A percentile compares a stretch with the other conserved stretches of the same genome.
Conservation (phyloP, 2,888 invertebrate species). For the Drosophila macrothrix region DNA sequence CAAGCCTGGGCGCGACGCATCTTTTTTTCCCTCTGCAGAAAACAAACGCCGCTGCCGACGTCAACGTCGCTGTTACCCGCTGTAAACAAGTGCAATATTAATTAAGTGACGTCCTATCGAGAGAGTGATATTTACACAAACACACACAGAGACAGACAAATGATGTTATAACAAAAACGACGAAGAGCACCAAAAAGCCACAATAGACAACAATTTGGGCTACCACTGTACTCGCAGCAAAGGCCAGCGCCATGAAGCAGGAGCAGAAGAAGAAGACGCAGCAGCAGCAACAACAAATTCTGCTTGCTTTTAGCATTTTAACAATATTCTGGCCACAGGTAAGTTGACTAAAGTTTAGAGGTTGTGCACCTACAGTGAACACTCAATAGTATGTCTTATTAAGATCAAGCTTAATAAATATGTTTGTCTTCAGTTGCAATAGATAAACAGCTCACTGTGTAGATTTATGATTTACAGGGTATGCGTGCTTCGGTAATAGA, state of each 20-base stretch:
- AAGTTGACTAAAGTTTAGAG: constrained; percentile 16
- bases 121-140: constrained; percentile 3
- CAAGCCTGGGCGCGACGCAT: constrained; percentile 21
- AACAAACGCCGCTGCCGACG: constrained; percentile 16
- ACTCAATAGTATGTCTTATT: neutral
- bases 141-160: constrained; percentile 32
- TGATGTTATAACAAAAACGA: constrained; percentile 52
- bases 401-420: neutral
- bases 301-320: constrained; percentile 51
- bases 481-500: neutral
- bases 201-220: constrained; percentile 26
- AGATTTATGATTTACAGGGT: neutral
- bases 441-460: neutral
- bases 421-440: neutral
- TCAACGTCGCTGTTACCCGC: constrained; percentile 17
- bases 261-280: constrained; percentile 15
- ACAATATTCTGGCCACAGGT: constrained; percentile 61
- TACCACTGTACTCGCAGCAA: constrained; percentile 48
- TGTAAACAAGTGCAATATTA: constrained; percentile 65
- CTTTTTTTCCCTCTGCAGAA: constrained; percentile 34
- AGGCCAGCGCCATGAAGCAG: constrained; percentile 52
- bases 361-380: neutral
- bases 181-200: constrained; percentile 21
- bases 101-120: constrained; percentile 47
- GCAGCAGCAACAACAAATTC: constrained; percentile 29